phyloP scores from a whole-genome alignment of 2,888 invertebrate genomes.

The Dorcus hopei region DNA sequence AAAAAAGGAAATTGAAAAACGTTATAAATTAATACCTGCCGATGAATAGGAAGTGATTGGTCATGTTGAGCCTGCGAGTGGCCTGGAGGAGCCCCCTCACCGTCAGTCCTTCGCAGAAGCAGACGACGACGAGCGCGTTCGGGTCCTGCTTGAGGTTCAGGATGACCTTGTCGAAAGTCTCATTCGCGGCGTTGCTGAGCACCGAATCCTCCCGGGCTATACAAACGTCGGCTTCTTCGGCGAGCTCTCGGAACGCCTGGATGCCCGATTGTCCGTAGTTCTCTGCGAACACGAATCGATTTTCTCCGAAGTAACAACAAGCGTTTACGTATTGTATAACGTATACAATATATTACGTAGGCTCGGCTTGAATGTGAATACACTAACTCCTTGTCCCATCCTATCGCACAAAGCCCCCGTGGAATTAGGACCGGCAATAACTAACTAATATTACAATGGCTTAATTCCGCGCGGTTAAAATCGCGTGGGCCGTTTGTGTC shows the following conservation, averaged over 20 bases:
- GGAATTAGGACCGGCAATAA: too few relatives aligned
- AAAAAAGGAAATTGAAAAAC: too few relatives aligned
- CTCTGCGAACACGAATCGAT: slow-evolving; percentile 51
- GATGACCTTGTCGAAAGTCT: slow-evolving; percentile 56
- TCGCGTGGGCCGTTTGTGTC: too few relatives aligned
- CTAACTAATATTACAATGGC: too few relatives aligned
- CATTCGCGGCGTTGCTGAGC: slow-evolving; percentile 57
- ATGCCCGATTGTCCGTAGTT: slow-evolving; percentile 76
- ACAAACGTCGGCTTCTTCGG: slow-evolving; percentile 65
- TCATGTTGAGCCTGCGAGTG: slow-evolving; percentile 55
- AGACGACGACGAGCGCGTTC: slow-evolving; percentile 64
- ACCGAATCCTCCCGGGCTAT: slow-evolving; percentile 68
- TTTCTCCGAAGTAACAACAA: too few relatives aligned
- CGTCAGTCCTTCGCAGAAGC: slow-evolving; percentile 77
- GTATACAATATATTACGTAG: too few relatives aligned
- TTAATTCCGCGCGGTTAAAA: too few relatives aligned
- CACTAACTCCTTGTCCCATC: too few relatives aligned
- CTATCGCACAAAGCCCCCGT: too few relatives aligned
- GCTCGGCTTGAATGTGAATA: too few relatives aligned
- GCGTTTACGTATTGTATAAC: too few relatives aligned
- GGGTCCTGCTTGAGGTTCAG: slow-evolving; percentile 54
- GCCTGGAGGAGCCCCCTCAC: slow-evolving; percentile 64
- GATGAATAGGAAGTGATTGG: slow-evolving; percentile 61
- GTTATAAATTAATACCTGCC: slow-evolving; percentile 55
- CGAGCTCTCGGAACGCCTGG: slow-evolving; percentile 69